Evolutionary conservation across 2,113 vertebrate genomes (phyloP).

Genomic region (Periophthalmodon schlosseri): DNA sequence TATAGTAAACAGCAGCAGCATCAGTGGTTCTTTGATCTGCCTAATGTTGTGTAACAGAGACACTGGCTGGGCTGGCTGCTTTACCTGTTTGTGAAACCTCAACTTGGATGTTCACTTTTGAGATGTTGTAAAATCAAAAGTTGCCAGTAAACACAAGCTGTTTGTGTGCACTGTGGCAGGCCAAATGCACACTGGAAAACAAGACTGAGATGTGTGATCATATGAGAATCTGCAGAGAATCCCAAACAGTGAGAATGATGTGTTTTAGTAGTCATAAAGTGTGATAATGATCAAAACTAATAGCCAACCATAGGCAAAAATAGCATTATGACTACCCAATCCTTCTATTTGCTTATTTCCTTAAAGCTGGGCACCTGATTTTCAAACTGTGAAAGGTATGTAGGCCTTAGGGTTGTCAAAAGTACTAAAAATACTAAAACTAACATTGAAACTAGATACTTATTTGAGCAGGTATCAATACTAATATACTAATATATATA

Average conservation of each 20-base stretch:
- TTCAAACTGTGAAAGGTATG: neutral
- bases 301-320: neutral
- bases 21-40: conserved; percentile 51
- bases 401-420: too few relatives aligned
- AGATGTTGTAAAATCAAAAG: conserved; percentile 23
- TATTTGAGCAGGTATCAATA: too few relatives aligned
- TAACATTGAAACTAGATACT: too few relatives aligned
- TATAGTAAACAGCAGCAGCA: conserved; percentile 12
- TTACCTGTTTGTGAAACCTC: conserved; percentile 44
- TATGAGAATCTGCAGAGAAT: neutral
- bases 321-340: neutral
- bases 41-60: conserved; percentile 51
- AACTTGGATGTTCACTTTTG: conserved; percentile 11
- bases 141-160: conserved; percentile 35
- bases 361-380: neutral
- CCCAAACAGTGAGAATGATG: neutral
- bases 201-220: conserved; percentile 12
- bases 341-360: neutral
- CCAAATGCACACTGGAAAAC: conserved; percentile 28
- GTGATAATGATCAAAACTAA: neutral
- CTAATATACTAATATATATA: too few relatives aligned
- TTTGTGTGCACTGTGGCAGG: conserved; percentile 27
- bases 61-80: conserved; percentile 33
- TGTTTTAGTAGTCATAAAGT: neutral
- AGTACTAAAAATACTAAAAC: too few relatives aligned